Conservation (phyloP, 1,140 invertebrate species). For the Magallana gigas region DNA sequence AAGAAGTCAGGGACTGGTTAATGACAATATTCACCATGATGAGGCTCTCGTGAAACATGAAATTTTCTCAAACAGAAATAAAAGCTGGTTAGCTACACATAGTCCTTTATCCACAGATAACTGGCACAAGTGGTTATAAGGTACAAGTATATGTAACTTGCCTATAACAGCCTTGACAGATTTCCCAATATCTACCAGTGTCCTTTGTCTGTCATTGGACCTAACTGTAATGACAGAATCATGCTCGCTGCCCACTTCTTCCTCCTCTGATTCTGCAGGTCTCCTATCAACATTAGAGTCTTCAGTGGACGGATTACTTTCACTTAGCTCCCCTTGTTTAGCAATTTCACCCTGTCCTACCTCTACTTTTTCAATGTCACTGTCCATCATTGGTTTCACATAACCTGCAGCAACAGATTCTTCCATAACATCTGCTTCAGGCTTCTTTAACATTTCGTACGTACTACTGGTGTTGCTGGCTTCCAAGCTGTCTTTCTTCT, state of each 20-base stretch:
- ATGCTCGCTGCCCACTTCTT: constrained; percentile 58
- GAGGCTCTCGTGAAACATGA: too few species aligned
- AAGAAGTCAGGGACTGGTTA: too few species aligned
- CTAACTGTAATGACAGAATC: constrained; percentile 71
- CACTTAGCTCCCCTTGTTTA: background rate
- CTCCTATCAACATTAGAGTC: constrained; percentile 38
- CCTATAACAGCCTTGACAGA: constrained; percentile 73
- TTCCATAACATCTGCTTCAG: constrained; percentile 24
- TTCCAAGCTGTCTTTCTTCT: constrained; percentile 38
- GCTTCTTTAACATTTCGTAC: constrained; percentile 35
- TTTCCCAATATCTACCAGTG: constrained; percentile 68
- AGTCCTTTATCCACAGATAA: too few species aligned
- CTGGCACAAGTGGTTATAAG: too few species aligned
- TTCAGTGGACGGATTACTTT: constrained; percentile 28
- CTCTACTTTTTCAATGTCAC: constrained; percentile 39
- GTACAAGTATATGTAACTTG: constrained; percentile 17
- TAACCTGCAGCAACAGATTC: constrained; percentile 27
- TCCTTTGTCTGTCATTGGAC: constrained; percentile 66
- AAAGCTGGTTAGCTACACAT: too few species aligned
- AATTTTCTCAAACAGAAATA: too few species aligned
- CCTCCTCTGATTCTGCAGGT: constrained; percentile 29
- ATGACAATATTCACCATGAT: too few species aligned
- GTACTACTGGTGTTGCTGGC: constrained; percentile 46
- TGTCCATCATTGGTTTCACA: constrained; percentile 5
- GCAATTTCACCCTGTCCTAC: constrained; percentile 34